These are phyloP conservation scores for Philhelius pedissequus DNA, from an alignment of 2,888 invertebrate genomes.

Conservation along the genomic window DNA sequence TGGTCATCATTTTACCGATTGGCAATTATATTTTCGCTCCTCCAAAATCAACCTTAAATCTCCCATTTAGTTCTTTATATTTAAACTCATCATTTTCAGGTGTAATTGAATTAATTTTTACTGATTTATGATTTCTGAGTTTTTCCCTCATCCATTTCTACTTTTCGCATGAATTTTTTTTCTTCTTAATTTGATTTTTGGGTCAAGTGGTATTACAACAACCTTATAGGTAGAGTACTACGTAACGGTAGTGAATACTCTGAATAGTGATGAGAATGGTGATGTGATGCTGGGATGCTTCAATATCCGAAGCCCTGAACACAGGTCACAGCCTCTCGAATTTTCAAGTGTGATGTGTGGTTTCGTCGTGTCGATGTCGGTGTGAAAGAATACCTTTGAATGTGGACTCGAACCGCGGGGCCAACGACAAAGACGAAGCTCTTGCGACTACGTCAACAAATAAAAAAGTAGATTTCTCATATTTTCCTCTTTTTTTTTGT, in stretches of 20 bases:
- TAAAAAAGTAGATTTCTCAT: conserved; percentile 40
- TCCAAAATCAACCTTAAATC: background rate
- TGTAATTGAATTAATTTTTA: conserved; percentile 59
- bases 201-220: conserved; percentile 48
- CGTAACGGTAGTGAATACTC: conserved; percentile 21
- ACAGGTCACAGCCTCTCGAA: conserved; percentile 57
- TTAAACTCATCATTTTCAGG: conserved; percentile 29
- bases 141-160: conserved; percentile 3
- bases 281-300: conserved; percentile 30
- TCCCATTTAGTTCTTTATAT: background rate
- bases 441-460: conserved; percentile 18
- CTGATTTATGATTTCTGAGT: conserved; percentile 33
- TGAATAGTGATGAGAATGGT: conserved; percentile 4
- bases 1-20: background rate
- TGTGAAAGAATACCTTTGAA: conserved; percentile 27
- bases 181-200: conserved; percentile 45
- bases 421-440: background rate
- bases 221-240: background rate
- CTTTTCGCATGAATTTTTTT: conserved; percentile 13
- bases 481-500: conserved; percentile 13
- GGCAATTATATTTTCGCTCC: background rate
- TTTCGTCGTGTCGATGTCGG: background rate
- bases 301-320: conserved; percentile 25
- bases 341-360: conserved; percentile 45
- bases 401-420: background rate